Percentiles rank a stretch among this genome's conserved stretches.
Conservation (phyloP, 2,888 invertebrate species). For the Furcula furcula region DNA sequence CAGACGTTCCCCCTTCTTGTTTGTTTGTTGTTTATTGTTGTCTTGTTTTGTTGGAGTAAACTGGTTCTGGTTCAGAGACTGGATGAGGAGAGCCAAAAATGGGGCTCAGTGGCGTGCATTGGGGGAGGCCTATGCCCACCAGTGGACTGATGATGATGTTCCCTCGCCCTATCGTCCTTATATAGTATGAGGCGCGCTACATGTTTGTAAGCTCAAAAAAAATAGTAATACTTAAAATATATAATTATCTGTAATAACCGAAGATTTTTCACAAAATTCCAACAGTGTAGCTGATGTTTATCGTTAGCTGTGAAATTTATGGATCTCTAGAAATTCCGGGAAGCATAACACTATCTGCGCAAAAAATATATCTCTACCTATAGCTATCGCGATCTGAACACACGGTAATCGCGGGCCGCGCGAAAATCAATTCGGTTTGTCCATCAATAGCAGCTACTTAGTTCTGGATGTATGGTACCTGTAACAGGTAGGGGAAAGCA, state of each 20-base stretch:
- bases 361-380: slow-evolving; percentile 21
- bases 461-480: slow-evolving; percentile 67
- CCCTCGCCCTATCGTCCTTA: too few relatives aligned
- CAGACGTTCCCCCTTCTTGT: too few relatives aligned
- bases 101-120: too few relatives aligned
- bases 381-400: slow-evolving; percentile 8
- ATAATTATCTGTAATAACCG: slow-evolving; percentile 30
- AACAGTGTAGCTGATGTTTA: slow-evolving; percentile 34
- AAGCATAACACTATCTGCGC: slow-evolving; percentile 24
- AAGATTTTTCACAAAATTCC: slow-evolving; percentile 29
- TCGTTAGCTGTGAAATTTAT: slow-evolving; percentile 38
- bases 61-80: too few relatives aligned
- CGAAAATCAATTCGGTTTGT: slow-evolving; percentile 71
- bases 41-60: too few relatives aligned
- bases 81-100: too few relatives aligned
- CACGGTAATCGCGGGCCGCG: slow-evolving; percentile 34
- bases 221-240: too few relatives aligned
- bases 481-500: slow-evolving; percentile 67
- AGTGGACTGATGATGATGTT: too few relatives aligned
- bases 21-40: too few relatives aligned
- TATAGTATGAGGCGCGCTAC: too few relatives aligned
- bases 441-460: slow-evolving; percentile 77
- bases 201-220: too few relatives aligned
- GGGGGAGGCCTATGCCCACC: too few relatives aligned
- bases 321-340: slow-evolving; percentile 34